phyloP scores from a whole-genome alignment of 2,113 vertebrate species.

The Syngnathus scovelli region DNA sequence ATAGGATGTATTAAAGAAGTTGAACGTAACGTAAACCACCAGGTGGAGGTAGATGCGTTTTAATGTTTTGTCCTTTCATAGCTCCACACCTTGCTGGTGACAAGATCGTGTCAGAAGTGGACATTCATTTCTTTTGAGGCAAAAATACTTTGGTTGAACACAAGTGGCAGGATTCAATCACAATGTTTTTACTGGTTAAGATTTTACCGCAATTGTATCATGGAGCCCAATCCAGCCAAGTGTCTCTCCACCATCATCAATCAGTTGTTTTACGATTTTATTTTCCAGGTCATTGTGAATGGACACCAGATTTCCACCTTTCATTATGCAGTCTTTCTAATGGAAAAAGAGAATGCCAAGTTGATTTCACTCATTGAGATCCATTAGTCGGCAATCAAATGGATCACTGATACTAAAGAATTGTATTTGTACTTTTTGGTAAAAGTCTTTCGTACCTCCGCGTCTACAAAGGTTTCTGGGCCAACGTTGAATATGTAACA shows the following conservation, averaged over 20 bases:
- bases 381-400: background rate
- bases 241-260: accelerated
- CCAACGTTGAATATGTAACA: background rate
- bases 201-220: background rate
- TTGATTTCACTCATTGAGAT: background rate
- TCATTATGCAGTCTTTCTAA: background rate
- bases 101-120: background rate
- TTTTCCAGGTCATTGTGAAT: background rate
- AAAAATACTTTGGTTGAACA: background rate
- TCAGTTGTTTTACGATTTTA: background rate
- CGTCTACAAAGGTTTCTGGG: background rate
- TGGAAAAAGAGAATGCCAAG: background rate
- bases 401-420: background rate
- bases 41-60: no score
- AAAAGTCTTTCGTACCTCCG: background rate
- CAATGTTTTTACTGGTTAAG: background rate
- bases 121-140: background rate
- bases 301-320: background rate
- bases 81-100: background rate
- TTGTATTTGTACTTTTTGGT: background rate
- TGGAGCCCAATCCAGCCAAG: background rate
- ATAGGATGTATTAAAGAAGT: no score
- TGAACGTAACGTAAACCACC: no score
- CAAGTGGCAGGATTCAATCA: background rate
- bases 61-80: no score